A percentile compares a stretch with the other conserved stretches of the same genome.
phyloP scores from a whole-genome alignment of 1,140 invertebrate species.

The Ptiloglossa arizonensis region DNA sequence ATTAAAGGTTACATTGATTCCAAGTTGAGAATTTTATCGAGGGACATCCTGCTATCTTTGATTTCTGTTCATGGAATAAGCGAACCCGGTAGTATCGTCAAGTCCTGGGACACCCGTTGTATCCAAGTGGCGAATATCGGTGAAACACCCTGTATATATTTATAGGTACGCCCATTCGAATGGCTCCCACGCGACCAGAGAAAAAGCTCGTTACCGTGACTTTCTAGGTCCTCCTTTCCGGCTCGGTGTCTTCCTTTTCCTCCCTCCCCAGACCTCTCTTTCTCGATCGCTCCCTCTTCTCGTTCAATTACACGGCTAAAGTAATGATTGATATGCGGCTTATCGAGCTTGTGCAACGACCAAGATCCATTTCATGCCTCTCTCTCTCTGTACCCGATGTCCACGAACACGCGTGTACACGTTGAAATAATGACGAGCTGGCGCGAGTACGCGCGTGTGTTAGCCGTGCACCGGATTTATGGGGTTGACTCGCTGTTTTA shows the following conservation, averaged over 20 bases:
- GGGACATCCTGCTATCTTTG: no score
- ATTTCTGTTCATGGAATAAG: no score
- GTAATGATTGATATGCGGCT: constrained; percentile 60
- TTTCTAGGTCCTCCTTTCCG: constrained; percentile 39
- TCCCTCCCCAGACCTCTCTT: background rate
- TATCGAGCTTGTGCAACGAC: constrained; percentile 38
- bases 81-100: no score
- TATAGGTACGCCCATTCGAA: constrained; percentile 42
- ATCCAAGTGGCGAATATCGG: background rate
- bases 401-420: constrained; percentile 23
- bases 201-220: constrained; percentile 63
- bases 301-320: constrained; percentile 59
- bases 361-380: constrained; percentile 47
- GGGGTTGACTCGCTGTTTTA: constrained; percentile 54
- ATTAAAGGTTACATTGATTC: no score
- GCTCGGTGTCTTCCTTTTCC: constrained; percentile 8
- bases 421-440: constrained; percentile 58
- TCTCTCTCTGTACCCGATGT: background rate
- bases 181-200: constrained; percentile 55
- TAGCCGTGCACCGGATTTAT: constrained; percentile 45
- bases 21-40: no score
- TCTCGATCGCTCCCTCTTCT: constrained; percentile 16
- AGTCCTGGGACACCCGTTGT: background rate
- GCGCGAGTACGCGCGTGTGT: background rate
- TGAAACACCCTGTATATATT: constrained; percentile 43